Evolutionary conservation across 1,140 invertebrate genomes (phyloP), one percentile per base, ranked within the genome.

Genomic region (Eufriesea mexicana): DNA sequence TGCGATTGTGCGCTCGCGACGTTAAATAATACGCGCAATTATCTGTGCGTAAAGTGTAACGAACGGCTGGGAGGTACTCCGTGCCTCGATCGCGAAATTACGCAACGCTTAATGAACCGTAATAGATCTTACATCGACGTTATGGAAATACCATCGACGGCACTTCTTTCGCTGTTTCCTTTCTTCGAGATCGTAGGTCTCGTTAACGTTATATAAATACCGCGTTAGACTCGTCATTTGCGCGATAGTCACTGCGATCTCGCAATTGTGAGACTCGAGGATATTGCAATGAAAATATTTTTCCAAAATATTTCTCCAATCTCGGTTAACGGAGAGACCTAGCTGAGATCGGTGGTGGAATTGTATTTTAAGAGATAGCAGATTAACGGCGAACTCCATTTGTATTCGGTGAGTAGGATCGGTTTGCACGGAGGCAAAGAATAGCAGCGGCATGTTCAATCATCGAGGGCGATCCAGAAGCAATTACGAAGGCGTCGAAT

Each of bases 401-500:
- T 35, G 35, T 35, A 35, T 35, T 35, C 35, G 35, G 35, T 4
- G 8, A 4, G 49, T 14, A 28, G 49, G 14, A 20, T 67, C 28
- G 64, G 23, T 67, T 67, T 14, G 14, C 9, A 45, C 23, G 23
- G 14, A 2, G 5, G 7, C 9, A 28, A 54, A 72, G 49, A 20
- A 16, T 23, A 42, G 8, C 23, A 6, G 20, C 16, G 14, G 71
- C 14, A 8, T 55, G 71, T 74, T 59, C 23, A 45, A 59, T 59
- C 54, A n/a, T 42, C 20, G 28, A n/a, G 10, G 12, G 10, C 70
- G 49, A 42, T 35, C 55, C 23, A 42, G 51, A 35, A 23, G 55
- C 55, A 83, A 83, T 78, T 62, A 62, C 81, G 54, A 45, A 71
- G 75, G 54, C 55, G 35, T 70, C 66, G 74, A 70, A 78, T 83